Evolutionary conservation across 2,797 vertebrate species (phyloP).

Genomic region (Cynopterus sphinx): DNA sequence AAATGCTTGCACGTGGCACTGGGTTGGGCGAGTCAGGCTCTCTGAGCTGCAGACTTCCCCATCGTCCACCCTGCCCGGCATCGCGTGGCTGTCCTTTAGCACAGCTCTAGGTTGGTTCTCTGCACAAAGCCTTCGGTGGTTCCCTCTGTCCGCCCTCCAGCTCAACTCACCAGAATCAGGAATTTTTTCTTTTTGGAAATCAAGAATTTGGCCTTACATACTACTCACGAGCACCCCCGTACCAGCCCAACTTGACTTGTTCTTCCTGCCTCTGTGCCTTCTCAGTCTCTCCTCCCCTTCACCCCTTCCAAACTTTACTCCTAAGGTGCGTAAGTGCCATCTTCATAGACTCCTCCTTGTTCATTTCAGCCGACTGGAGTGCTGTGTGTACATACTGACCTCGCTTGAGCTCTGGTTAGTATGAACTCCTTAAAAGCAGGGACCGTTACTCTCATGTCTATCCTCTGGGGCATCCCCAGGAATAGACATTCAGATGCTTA

Average conservation of each 20-base stretch:
- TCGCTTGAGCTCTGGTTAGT: neutral
- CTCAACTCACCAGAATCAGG: neutral
- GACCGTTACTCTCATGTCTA: neutral
- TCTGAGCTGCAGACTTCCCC: neutral
- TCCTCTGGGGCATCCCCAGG: neutral
- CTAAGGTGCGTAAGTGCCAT: neutral
- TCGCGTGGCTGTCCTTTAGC: neutral
- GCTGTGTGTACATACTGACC: neutral
- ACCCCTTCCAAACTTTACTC: rapidly evolving
- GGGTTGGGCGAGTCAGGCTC: neutral
- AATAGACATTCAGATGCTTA: neutral
- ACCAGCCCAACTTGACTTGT: neutral
- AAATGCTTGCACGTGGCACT: neutral
- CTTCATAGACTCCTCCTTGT: neutral
- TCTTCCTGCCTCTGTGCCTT: constrained; percentile 43
- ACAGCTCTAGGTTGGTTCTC: neutral
- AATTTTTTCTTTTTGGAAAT: neutral
- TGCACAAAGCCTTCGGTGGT: neutral
- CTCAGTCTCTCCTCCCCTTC: neutral
- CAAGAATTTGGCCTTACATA: neutral
- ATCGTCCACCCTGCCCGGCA: neutral
- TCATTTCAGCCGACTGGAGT: neutral
- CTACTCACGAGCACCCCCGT: neutral
- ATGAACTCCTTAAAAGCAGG: neutral
- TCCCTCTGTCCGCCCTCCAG: neutral